These are phyloP conservation scores for Caerostris darwini DNA, from an alignment of 1,140 invertebrate species.

Conservation along the genomic window DNA sequence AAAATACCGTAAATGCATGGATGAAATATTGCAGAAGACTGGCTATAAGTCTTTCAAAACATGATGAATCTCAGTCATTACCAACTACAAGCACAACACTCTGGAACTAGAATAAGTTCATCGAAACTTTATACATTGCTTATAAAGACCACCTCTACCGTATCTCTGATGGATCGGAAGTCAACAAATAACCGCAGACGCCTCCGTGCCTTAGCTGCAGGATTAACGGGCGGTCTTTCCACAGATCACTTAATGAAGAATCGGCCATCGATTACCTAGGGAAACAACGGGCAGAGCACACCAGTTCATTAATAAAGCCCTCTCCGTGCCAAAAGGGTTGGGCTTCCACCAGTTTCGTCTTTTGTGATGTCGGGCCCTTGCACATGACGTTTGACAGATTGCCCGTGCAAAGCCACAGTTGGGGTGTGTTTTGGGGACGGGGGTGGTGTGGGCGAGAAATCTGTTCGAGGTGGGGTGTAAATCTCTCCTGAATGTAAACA, in stretches of 20 bases:
- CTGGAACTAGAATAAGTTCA: neutral
- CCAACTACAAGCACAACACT: neutral
- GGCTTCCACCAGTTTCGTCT: constrained; percentile 18
- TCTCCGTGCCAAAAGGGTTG: constrained; percentile 62
- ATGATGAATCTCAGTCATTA: neutral
- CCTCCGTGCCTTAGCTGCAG: constrained; percentile 36
- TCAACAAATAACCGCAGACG: constrained; percentile 67
- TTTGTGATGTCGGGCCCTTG: constrained; percentile 34
- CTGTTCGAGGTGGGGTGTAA: neutral
- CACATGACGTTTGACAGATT: constrained; percentile 66
- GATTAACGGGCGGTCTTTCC: constrained; percentile 48
- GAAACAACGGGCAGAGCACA: neutral
- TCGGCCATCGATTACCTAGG: constrained; percentile 44
- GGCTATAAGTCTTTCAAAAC: neutral
- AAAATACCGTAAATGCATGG: too few relatives aligned
- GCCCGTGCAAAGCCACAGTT: neutral
- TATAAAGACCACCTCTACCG: constrained; percentile 42
- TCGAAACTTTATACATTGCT: neutral
- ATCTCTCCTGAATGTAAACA: neutral
- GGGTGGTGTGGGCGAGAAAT: neutral
- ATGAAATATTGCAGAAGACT: neutral
- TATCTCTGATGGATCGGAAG: constrained; percentile 59
- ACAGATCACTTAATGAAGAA: constrained; percentile 63
- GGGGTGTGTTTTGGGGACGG: neutral
- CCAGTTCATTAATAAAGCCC: constrained; percentile 61